Base-by-base conservation (phyloP, 2,888 invertebrate genomes). In the Drosophila paucipuncta region DNA sequence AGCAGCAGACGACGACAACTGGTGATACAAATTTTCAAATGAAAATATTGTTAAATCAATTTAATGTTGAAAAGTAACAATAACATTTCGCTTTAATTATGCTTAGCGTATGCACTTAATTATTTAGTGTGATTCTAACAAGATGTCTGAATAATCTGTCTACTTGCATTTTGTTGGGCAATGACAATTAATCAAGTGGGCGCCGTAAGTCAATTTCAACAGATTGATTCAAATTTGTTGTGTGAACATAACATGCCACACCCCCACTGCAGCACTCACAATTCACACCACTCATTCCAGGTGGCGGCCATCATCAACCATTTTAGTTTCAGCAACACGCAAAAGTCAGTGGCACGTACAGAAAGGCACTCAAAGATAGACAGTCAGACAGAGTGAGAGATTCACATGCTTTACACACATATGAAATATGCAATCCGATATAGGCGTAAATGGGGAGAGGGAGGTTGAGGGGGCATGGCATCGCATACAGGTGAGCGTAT, bases 151-250 rank as follows among this genome's bases (percentile, higher is more conserved):
- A 53, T 71, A 52, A 68, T 53, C 18, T 28, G n/a, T 9, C 7
- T 13, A 13, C 50, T 57, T 33, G 68, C 55, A 57, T 67, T 80
- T 77, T 60, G 47, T 52, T 52, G 58, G 66, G 60, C 77, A 76
- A 70, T 85, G 75, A 75, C 77, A 86, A 89, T 87, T 91, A 87
- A 91, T 87, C 90, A 87, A 80, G 75, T 71, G 77, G 73, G 72
- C 87, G 89, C 87, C 90, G 76, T 77, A 89, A 89, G 91, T 84
- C 87, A 86, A 82, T 87, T 91, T 84, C 88, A 84, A 78, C 85
- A 91, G 87, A 91, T 87, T 91, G 87, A 91, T 87, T 89, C 91
- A 79, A 88, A 89, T 89, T 89, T 80, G 85, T 76, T 89, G 74
- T 74, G 80, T 74, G 82, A 89, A 89, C 73, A 71, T 49, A 62